Evolutionary conservation across 53 echinoderm and acorn worm species (phyloP).

Genomic region (Hippasteria phrygiana): DNA sequence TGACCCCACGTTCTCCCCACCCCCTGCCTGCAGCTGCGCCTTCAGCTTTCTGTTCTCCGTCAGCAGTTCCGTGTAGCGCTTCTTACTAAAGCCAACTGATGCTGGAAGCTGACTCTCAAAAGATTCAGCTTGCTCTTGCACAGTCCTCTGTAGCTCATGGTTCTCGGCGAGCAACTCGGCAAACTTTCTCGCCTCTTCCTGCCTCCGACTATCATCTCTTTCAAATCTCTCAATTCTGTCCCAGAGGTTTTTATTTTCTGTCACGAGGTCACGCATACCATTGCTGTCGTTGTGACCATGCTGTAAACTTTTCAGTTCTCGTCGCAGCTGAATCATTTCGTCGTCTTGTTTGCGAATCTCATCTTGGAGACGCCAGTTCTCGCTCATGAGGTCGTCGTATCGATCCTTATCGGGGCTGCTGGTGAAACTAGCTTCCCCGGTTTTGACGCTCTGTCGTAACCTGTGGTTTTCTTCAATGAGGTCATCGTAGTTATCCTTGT

Average conservation of each 20-base stretch:
- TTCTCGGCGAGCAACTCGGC: constrained; percentile 79
- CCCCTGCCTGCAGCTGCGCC: constrained; percentile 63
- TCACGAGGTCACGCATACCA: constrained; percentile 47
- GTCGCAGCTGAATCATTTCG: constrained; percentile 55
- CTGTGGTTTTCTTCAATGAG: constrained; percentile 75
- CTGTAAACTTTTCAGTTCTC: constrained; percentile 51
- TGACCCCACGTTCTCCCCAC: not conserved
- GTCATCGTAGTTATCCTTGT: constrained; percentile 70
- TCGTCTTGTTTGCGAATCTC: constrained; percentile 74
- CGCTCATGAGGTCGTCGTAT: constrained; percentile 69
- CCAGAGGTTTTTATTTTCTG: constrained; percentile 62
- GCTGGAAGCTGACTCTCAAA: constrained; percentile 41
- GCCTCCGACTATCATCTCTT: constrained; percentile 55
- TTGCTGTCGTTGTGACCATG: constrained; percentile 29
- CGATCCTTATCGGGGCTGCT: constrained; percentile 62
- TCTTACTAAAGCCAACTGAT: constrained; percentile 48
- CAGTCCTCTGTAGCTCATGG: constrained; percentile 59
- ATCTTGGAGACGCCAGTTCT: constrained; percentile 86
- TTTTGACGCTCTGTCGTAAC: constrained; percentile 71
- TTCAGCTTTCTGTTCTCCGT: constrained; percentile 87
- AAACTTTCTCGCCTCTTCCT: constrained; percentile 66
- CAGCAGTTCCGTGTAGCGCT: constrained; percentile 70
- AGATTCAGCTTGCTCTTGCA: constrained; percentile 49
- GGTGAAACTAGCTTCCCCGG: constrained; percentile 67
- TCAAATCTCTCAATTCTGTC: constrained; percentile 68